These are phyloP conservation scores for Eretmochelys imbricata DNA, from an alignment of 2,113 vertebrate genomes.

Conservation along the genomic window DNA sequence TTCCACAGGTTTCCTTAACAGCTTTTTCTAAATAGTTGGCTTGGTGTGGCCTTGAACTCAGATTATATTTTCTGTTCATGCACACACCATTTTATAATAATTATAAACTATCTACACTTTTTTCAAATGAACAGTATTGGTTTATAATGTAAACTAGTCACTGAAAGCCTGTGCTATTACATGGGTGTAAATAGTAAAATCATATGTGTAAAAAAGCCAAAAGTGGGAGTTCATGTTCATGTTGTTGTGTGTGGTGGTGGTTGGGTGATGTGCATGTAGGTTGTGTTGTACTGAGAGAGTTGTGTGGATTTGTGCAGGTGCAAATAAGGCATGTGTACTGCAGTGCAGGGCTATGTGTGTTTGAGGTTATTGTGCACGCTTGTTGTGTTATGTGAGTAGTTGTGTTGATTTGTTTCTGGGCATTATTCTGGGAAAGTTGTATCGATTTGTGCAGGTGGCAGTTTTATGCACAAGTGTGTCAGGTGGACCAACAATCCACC, in stretches of 20 bases:
- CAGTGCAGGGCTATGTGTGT: background rate
- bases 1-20: background rate
- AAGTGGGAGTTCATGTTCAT: background rate
- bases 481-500: background rate
- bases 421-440: background rate
- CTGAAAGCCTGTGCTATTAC: background rate
- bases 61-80: background rate
- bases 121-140: constrained; percentile 29
- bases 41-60: constrained; percentile 1
- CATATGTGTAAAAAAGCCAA: background rate
- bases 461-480: background rate
- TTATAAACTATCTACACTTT: background rate
- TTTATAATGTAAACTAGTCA: background rate
- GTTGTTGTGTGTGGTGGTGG: background rate
- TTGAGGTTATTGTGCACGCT: background rate
- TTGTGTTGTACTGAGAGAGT: background rate
- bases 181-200: background rate
- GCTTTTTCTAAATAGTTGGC: background rate
- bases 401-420: background rate
- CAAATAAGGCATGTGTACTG: background rate
- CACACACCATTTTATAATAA: background rate
- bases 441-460: background rate
- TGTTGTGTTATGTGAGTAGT: background rate
- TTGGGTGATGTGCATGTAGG: background rate
- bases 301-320: background rate